Percentiles rank a stretch among this genome's conserved stretches.
phyloP scores from a whole-genome alignment of 1,140 invertebrate species.

The Mycetomoellerius zeteki region DNA sequence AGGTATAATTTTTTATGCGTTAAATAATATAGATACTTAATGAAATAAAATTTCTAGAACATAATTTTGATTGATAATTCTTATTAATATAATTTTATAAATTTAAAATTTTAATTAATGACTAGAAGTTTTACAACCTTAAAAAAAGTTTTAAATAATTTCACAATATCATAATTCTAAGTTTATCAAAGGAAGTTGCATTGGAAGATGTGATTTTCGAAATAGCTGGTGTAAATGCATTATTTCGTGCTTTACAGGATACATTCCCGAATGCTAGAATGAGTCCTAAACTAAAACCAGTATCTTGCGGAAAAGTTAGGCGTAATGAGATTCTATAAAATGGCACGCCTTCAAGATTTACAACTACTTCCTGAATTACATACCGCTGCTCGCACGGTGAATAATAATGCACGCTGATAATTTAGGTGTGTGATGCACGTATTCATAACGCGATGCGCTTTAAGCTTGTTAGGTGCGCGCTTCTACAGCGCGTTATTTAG shows the following conservation, averaged over 20 bases:
- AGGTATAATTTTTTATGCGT: no score
- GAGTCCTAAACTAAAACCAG: not conserved
- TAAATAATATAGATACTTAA: no score
- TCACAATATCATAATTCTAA: not conserved
- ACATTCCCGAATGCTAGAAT: not conserved
- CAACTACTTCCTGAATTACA: slow-evolving; percentile 35
- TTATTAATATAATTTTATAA: no score
- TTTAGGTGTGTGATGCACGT: slow-evolving; percentile 40
- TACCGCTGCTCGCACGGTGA: slow-evolving; percentile 13
- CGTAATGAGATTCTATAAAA: slow-evolving; percentile 42
- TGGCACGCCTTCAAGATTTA: slow-evolving; percentile 38
- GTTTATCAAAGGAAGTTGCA: not conserved
- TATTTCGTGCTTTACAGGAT: not conserved
- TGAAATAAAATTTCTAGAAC: no score
- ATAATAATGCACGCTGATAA: slow-evolving; percentile 54
- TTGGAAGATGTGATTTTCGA: not conserved
- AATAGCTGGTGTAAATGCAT: not conserved
- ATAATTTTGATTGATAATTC: no score
- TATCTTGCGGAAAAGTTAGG: slow-evolving; percentile 32
- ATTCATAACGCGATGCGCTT: slow-evolving; percentile 37
- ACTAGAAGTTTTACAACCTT: not conserved
- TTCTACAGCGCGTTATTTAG: slow-evolving; percentile 50
- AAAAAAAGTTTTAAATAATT: not conserved
- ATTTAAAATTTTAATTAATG: no score
- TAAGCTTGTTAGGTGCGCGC: slow-evolving; percentile 42